Percentiles rank a stretch among this genome's conserved stretches.
Conservation (phyloP, 2,113 vertebrate species). For the Conger conger region DNA sequence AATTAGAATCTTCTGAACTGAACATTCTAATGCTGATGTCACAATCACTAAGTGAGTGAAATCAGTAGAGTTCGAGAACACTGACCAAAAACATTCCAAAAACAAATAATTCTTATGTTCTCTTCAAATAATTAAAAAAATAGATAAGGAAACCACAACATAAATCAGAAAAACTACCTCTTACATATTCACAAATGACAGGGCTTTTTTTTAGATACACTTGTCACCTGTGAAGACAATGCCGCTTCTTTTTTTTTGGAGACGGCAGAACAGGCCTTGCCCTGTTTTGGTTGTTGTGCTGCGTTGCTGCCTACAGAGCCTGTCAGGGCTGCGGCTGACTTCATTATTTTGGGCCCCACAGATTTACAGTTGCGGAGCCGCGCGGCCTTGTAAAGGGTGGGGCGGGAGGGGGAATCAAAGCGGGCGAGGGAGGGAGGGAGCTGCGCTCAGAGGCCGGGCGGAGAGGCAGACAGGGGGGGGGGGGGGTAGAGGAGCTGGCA, state of each 20-base stretch:
- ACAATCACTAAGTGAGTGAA: no score
- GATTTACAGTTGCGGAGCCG: neutral
- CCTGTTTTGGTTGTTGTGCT: neutral
- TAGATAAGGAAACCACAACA: no score
- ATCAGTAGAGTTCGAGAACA: no score
- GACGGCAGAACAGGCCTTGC: neutral
- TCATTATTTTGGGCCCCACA: neutral
- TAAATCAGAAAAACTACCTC: no score
- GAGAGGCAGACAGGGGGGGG: conserved; percentile 30
- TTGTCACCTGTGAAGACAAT: neutral
- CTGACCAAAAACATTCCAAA: no score
- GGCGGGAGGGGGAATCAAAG: conserved; percentile 11
- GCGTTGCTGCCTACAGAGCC: neutral
- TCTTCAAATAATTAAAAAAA: no score
- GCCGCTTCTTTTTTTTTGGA: neutral
- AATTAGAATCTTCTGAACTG: neutral
- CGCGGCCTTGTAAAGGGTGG: neutral
- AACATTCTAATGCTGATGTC: neutral
- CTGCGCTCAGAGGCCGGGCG: conserved; percentile 31
- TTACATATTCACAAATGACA: neutral
- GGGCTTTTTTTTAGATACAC: neutral
- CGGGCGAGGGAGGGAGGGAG: conserved; percentile 27
- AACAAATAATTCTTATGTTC: no score
- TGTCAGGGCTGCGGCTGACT: neutral
- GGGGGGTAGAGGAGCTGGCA: conserved; percentile 45